Evolutionary conservation across 1,140 invertebrate genomes (phyloP), one percentile per base, ranked within the genome.

Genomic region (Bilobella aurantiaca): DNA sequence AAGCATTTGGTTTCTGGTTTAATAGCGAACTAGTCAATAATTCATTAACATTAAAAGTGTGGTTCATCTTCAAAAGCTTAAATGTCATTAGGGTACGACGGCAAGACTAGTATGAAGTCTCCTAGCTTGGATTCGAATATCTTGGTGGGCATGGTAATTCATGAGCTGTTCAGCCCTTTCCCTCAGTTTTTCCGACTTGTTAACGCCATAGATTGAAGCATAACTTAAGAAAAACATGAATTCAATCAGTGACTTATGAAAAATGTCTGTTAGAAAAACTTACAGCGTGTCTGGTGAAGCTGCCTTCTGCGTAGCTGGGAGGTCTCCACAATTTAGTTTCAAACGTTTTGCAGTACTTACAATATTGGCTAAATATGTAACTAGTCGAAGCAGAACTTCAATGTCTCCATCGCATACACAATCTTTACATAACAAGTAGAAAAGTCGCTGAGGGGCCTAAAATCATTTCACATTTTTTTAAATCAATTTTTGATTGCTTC

Each of bases 211-310:
- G 30, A 83, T 74, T 1, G 78, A 79, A 14, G 80, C 77, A 74
- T 82, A 82, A 76, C 78, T 76, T 74, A 57, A 67, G 71, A 73
- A 68, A 47, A 80, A 30, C 83, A 74, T 1, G 78, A 79, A 14
- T 79, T 77, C 74, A 81, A 82, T 77, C 76, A 75, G 74, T 8
- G 0, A 58, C 14, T 12, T 27, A 37, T 1, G 25, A 1, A 1
- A 47, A 59, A 12, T 32, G 21, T 30, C 0, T 53, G 27, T 0
- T 16, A 62, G 58, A 47, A 37, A 61, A 21, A 72, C 75, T 76
- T 73, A 80, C 79, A 83, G 79, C 28, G 82, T 84, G 65, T 84
- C 82, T 2, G 82, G 82, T 16, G 82, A 81, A 2, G 82, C 77
- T n/a, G 81, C 82, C 69, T 83, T 84, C 61, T 82, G 78, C 66